These are phyloP conservation scores for Limosa lapponica DNA, from an alignment of 2,797 vertebrate species.

Conservation along the genomic window DNA sequence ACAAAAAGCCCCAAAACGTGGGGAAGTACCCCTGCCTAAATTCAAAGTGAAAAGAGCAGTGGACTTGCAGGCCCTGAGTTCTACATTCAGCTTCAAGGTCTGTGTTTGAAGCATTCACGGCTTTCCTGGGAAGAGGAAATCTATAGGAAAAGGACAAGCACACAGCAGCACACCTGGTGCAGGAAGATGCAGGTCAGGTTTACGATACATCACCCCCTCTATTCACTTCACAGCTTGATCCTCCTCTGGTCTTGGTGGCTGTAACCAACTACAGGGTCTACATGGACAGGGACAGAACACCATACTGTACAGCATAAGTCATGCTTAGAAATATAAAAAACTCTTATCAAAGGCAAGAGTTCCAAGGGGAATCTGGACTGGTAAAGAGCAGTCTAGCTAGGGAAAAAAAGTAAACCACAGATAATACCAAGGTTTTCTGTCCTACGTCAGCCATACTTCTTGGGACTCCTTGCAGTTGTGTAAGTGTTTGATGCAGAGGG, in stretches of 20 bases:
- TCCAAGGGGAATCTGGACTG: background rate
- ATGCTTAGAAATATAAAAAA: background rate
- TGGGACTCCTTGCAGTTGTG: background rate
- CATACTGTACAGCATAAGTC: background rate
- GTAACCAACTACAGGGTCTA: background rate
- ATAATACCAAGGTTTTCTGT: background rate
- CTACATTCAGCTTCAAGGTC: background rate
- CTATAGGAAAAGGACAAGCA: background rate
- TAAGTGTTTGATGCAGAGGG: background rate
- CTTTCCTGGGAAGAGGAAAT: background rate
- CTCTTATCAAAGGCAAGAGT: background rate
- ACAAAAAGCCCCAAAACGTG: background rate
- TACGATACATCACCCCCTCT: background rate
- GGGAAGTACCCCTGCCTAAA: background rate
- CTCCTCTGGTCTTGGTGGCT: background rate
- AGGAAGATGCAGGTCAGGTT: background rate
- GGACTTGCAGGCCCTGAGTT: background rate
- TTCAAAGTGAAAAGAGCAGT: background rate
- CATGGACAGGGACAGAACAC: background rate
- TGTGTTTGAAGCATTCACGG: background rate
- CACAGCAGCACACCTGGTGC: accelerated
- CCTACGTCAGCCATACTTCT: background rate
- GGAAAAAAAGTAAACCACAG: background rate
- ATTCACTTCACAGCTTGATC: background rate
- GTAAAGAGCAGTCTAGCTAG: background rate